These are phyloP conservation scores for Rhegmatorhina hoffmannsi DNA, from an alignment of 2,113 vertebrate genomes.

Conservation along the genomic window DNA sequence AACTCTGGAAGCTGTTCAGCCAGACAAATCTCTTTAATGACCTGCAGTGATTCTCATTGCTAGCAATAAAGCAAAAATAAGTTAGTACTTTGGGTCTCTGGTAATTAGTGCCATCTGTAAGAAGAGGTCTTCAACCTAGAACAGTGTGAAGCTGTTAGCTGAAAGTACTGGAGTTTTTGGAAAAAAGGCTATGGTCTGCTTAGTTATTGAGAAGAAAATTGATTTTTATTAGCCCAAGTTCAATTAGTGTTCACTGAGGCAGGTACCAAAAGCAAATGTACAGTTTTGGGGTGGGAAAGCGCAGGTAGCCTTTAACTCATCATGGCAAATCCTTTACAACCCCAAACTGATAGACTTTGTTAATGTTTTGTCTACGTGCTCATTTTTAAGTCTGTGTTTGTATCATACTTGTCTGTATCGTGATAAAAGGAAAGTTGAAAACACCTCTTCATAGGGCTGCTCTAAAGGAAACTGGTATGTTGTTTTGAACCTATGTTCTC, in stretches of 20 bases:
- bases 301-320: background rate
- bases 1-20: slow-evolving; percentile 20
- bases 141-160: background rate
- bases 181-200: background rate
- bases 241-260: background rate
- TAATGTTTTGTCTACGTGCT: background rate
- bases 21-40: slow-evolving; percentile 13
- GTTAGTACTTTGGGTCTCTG: background rate
- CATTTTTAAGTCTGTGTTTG: background rate
- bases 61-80: slow-evolving; percentile 22
- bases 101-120: slow-evolving; percentile 12
- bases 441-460: background rate
- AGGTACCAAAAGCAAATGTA: background rate
- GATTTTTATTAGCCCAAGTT: background rate
- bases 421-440: background rate
- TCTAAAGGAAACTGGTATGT: background rate
- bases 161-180: background rate
- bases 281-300: background rate
- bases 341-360: background rate
- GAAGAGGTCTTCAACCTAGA: background rate
- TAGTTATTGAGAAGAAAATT: background rate
- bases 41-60: background rate
- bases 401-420: background rate
- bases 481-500: background rate
- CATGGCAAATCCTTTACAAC: background rate